Conservation (phyloP, 1,140 invertebrate species). For the Ceratosolen solmsi region DNA sequence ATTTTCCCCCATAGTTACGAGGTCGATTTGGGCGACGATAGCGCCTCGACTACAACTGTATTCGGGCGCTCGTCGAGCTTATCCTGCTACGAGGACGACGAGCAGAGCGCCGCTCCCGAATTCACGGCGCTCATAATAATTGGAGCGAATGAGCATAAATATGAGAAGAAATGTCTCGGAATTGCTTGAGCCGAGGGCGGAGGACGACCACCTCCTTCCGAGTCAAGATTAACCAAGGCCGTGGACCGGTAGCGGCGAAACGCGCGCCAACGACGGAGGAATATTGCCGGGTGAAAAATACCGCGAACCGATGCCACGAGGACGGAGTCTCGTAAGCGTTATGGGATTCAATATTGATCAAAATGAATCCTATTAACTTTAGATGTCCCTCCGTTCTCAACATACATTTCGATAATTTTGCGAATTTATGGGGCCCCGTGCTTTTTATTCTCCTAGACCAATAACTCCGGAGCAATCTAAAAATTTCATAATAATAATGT, state of each 20-base stretch:
- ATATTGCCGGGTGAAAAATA: neutral
- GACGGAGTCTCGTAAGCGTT: slow-evolving; percentile 25
- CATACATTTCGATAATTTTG: slow-evolving; percentile 20
- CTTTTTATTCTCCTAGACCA: slow-evolving; percentile 13
- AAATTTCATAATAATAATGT: slow-evolving; percentile 23
- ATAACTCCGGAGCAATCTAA: slow-evolving; percentile 7
- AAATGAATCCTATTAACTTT: slow-evolving; percentile 24
- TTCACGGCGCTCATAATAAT: slow-evolving; percentile 45
- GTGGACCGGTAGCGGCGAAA: neutral
- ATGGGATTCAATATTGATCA: slow-evolving; percentile 22
- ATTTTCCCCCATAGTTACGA: slow-evolving; percentile 39
- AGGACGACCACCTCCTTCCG: neutral
- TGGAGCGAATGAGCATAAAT: slow-evolving; percentile 52
- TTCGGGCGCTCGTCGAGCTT: neutral
- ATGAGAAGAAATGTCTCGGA: slow-evolving; percentile 51
- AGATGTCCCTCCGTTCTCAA: neutral
- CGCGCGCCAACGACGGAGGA: neutral
- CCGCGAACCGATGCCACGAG: slow-evolving; percentile 19
- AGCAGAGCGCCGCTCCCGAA: neutral
- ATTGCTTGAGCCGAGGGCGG: slow-evolving; percentile 22
- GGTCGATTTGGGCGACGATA: slow-evolving; percentile 23
- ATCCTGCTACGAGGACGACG: neutral
- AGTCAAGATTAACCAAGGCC: slow-evolving; percentile 37
- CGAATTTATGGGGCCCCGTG: slow-evolving; percentile 8
- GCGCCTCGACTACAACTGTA: neutral